Conservation (phyloP, 30 jellyfish, hydroid and myxozoan species). For the Chironex yamaguchii region DNA sequence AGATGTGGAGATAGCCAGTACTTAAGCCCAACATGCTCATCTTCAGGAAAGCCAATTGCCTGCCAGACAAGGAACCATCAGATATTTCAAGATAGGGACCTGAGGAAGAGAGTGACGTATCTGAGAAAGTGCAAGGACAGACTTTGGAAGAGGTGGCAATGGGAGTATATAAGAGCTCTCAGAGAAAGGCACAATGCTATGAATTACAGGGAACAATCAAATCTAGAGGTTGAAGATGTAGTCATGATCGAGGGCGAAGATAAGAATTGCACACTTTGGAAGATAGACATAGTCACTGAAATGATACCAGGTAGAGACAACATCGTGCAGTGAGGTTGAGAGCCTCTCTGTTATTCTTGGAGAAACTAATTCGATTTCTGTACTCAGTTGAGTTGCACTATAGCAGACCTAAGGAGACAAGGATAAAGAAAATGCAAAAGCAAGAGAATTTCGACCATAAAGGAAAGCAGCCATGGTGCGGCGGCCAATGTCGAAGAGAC, state of each 20-base stretch:
- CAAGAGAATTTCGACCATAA: slow-evolving; percentile 59
- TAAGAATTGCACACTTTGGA: slow-evolving; percentile 27
- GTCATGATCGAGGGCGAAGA: slow-evolving; percentile 66
- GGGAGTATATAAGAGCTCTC: background rate
- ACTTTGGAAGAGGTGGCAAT: background rate
- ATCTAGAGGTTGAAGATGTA: slow-evolving; percentile 24
- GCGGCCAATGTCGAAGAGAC: slow-evolving; percentile 17
- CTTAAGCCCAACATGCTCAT: background rate
- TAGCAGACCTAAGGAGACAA: slow-evolving; percentile 25
- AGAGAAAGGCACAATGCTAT: slow-evolving; percentile 34
- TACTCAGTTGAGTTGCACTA: slow-evolving; percentile 44
- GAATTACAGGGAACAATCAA: background rate
- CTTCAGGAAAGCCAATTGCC: background rate
- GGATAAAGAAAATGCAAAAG: slow-evolving; percentile 19
- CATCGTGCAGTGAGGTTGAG: slow-evolving; percentile 14
- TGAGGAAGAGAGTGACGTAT: background rate
- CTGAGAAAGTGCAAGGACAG: background rate
- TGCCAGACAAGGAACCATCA: too few relatives aligned
- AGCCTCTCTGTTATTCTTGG: slow-evolving; percentile 10
- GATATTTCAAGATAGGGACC: too few relatives aligned
- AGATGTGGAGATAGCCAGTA: background rate
- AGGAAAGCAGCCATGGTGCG: slow-evolving; percentile 60
- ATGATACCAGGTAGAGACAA: slow-evolving; percentile 12
- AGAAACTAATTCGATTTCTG: slow-evolving; percentile 3
- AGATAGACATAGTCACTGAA: slow-evolving; percentile 3